Base-by-base conservation (phyloP, 2,113 vertebrate genomes). In the Amblyornis subalaris region DNA sequence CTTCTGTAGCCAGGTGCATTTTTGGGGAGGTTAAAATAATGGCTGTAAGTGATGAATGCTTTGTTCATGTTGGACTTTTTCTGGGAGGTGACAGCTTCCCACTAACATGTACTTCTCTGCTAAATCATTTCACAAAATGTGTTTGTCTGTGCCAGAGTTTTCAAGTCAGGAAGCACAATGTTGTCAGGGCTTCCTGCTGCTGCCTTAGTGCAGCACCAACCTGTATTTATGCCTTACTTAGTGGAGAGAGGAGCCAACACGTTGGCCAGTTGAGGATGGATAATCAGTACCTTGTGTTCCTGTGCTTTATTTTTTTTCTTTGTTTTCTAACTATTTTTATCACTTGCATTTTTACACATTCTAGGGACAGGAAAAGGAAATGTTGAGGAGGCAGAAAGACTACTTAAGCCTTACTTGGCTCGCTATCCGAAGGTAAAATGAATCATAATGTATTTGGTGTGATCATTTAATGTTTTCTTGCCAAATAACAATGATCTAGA, bases 281-380 rank as follows among this genome's bases (percentile, higher is more conserved):
- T 47, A 48, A 84, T 85, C 8, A 44, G 14, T 85, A 80, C 44
- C 50, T 89, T 48, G 38, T 2, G 1, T 89, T 87, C 77, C 60
- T 71, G 40, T 12, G 47, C 0, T 22, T 3, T 22, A 40, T 19
- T 23, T 48, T 40, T 44, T 4, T 1, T 0, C n/a, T 60, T 72
- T 44, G 12, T 92, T 84, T 78, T 42, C 64, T 64, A 57, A 76
- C 19, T 77, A 6, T 66, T 92, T 85, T 89, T 69, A 67, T 82
- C 29, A 69, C 72, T 87, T 93, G 51, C 53, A 48, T 96, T 74
- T 96, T 91, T 76, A 88, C 61, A 42, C 13, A 18, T 84, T 96
- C 28, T 95, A 99, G 99, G 99, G n/a, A 99, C 98, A 4, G 99
- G 99, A 85, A 99, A 99, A 75, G 99, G 98, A 91, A 99, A 99